Base-by-base conservation (phyloP, 1,140 invertebrate genomes). In the Gryon sp. region DNA sequence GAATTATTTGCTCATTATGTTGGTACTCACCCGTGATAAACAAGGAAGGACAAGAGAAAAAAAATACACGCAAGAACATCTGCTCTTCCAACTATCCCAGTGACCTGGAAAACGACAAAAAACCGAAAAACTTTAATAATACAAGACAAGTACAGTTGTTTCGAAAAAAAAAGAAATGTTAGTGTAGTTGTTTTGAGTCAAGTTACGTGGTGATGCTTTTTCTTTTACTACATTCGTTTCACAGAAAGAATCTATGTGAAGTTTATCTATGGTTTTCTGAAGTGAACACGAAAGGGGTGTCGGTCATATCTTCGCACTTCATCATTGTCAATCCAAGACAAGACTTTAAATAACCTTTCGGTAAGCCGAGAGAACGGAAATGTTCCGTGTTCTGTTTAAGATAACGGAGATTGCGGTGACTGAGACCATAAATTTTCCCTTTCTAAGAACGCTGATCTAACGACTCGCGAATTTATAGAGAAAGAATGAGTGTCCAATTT, bases 21-120 rank as follows among this genome's bases (percentile, higher is more conserved):
- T 63, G 40, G 9, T 40, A 91, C 91, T 93, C 89, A 95, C 94
- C 93, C 93, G 79, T 94, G 94, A 89, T 93, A 96, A 76, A 91
- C 92, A 76, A 96, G 90, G 50, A 98, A 91, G 1, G 95, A 95
- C 36, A 94, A 88, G 8, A 97, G 90, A 87, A 95, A 95, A 87
- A 96, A 94, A 65, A 95, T 90, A 81, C 94, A 94, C 2, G 94
- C 94, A 20, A 96, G 88, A 12, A 96, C 92, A 87, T 96, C 95
- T n/a, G 95, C 94, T 85, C 95, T 87, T 9, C 95, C 95, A 0
- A 96, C 95, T 36, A 95, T 93, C 32, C 93, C 93, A 16, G 93
- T 92, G 28, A 95, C 93, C 93, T 94, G 90, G n/a, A 91, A 92
- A 78, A 19, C 62, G 14, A 70, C 14, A 86, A 19, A 78, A 72